Conservation (phyloP, 2,113 vertebrate genomes). For the Tonatia bakeri region DNA sequence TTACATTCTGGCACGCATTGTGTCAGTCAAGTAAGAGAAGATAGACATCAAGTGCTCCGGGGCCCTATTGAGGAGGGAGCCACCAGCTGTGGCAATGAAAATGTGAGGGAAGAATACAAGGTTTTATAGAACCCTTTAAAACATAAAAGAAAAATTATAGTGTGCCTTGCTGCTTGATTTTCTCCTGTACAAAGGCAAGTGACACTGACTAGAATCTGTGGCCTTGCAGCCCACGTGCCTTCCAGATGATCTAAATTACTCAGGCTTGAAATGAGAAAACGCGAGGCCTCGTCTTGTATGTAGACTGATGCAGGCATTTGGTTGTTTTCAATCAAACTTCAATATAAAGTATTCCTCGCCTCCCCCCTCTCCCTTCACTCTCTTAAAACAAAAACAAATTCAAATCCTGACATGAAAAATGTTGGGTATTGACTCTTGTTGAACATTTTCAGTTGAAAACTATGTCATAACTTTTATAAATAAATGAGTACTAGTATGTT, state of each 20-base stretch:
- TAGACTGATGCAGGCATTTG: not conserved
- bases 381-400: constrained; percentile 27
- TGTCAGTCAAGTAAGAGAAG: constrained; percentile 65
- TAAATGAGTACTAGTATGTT: not conserved
- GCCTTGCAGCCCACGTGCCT: constrained; percentile 52
- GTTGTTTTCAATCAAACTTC: constrained; percentile 61
- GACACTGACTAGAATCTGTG: constrained; percentile 56
- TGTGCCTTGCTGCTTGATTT: constrained; percentile 58
- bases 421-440: not conserved
- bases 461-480: not conserved
- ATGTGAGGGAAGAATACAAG: constrained; percentile 48
- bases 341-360: not conserved
- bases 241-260: constrained; percentile 68
- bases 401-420: constrained; percentile 12
- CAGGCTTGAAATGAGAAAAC: constrained; percentile 74
- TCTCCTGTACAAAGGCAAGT: constrained; percentile 58
- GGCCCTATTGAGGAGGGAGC: constrained; percentile 55
- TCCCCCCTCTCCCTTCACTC: not conserved
- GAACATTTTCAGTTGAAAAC: not conserved
- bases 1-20: constrained; percentile 67
- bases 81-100: constrained; percentile 62
- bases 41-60: constrained; percentile 58
- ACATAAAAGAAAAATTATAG: constrained; percentile 75
- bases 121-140: constrained; percentile 48
- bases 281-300: not conserved